Base-by-base conservation (phyloP, 1,140 invertebrate species). In the Lepidurus packardi region DNA sequence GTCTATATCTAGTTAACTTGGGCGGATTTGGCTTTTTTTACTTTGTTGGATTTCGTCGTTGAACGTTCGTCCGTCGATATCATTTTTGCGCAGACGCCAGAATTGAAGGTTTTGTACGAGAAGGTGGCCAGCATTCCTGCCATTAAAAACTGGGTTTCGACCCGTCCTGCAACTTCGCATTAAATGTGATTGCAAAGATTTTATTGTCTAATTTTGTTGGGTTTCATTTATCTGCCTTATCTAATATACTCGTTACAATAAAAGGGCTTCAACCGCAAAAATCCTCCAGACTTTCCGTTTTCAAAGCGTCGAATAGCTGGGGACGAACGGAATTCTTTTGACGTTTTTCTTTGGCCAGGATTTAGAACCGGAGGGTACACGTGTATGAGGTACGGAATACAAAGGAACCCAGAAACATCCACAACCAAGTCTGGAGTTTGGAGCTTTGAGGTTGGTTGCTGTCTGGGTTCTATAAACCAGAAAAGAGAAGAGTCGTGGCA, bases 1-100 rank as follows among this genome's bases (percentile, higher is more conserved):
- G 34, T 34, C 34, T 34, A 34, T 4, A 24, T 80, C 4, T 73
- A 78, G 79, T 13, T 81, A 53, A 77, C 77, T 6, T 80, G 76
- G 75, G 76, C 76, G 16, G 80, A 80, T 76, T 24, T 80, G 11
- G 73, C 44, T 24, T 34, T 76, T n/a, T 79, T 47, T 45, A 21
- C 75, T 24, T 73, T 24, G 34, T 76, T 79, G n/a, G 43, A 73
- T n/a, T 21, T 34, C 24, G 8, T 43, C 9, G 24, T n/a, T 24
- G 43, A 45, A 24, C 25, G 25, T 16, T 21, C 43, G 11, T 21
- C 84, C 84, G 87, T 86, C n/a, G 84, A 86, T 3, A 86, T 91
- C 78, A 82, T 91, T 0, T 81, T 89, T 43, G 88, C 87, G 21
- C 88, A 88, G 3, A 88, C 88, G 80, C 87, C 88, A 10, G 41